Evolutionary conservation across 2,888 invertebrate genomes (phyloP).

Genomic region (Leucoptera coffeella): DNA sequence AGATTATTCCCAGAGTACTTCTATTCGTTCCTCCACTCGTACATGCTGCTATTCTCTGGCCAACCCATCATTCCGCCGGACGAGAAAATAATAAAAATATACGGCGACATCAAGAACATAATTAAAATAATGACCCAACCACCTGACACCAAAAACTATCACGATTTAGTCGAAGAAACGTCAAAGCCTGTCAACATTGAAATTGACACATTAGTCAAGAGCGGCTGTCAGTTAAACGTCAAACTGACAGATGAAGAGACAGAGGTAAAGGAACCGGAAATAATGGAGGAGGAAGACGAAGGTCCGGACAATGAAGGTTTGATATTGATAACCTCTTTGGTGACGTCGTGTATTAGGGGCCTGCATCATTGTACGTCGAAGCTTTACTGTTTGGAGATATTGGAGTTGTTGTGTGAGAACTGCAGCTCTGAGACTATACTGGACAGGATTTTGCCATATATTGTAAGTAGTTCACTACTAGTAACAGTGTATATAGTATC

Average conservation of each 20-base stretch:
- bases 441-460: conserved; percentile 90
- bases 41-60: conserved; percentile 86
- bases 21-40: conserved; percentile 89
- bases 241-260: conserved; percentile 14
- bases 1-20: conserved; percentile 92
- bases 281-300: conserved; percentile 7
- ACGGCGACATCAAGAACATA: conserved; percentile 77
- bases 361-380: conserved; percentile 80
- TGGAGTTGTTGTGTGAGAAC: conserved; percentile 74
- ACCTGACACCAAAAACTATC: conserved; percentile 31
- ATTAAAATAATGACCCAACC: conserved; percentile 65
- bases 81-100: conserved; percentile 79
- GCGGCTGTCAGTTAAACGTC: conserved; percentile 30
- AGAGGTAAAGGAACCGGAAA: conserved; percentile 14
- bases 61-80: conserved; percentile 80
- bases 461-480: too few relatives aligned
- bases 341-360: conserved; percentile 84
- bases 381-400: conserved; percentile 75
- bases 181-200: conserved; percentile 19
- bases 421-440: conserved; percentile 86
- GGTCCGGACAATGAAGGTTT: conserved; percentile 55
- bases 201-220: conserved; percentile 22
- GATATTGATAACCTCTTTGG: conserved; percentile 79
- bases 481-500: too few relatives aligned
- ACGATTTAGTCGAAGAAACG: conserved; percentile 33